Evolutionary conservation across 2,888 invertebrate species (phyloP), one percentile per base, ranked within the genome.

Genomic region (Ochlodes sylvanus): DNA sequence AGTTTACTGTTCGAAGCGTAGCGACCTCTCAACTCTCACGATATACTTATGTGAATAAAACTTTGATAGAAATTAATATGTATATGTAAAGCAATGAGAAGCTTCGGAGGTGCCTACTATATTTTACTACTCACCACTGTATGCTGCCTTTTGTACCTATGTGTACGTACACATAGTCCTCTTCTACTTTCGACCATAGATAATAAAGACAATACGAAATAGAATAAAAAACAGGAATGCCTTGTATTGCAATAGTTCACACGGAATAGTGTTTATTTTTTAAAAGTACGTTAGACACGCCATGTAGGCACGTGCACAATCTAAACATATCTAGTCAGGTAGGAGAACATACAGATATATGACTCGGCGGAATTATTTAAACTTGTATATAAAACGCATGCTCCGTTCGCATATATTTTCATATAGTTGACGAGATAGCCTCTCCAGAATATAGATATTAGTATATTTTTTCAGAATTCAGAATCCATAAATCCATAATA

Each of bases 281-380:
- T 81, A 80, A 75, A 79, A 81, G 79, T 85, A 85, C 83, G 83
- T 87, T 85, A 81, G 47, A 82, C 79, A 79, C 77, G 85, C 84
- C 84, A 80, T 79, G 80, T 80, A 80, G 77, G 78, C 79, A 77
- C 83, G 82, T 84, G 89, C 92, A 91, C 90, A 87, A 90, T 87
- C 81, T 84, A 87, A 88, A 93, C 92, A 93, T 93, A 93, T 93
- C 92, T 93, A 93, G 92, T 93, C 92, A 93, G 81, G 90, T 90
- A 90, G 88, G 83, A 81, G 82, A 84, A 85, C 82, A 80, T 77
- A 79, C 75, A 73, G 77, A 76, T 76, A 76, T 77, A 57, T 63
- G 64, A 71, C 63, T 73, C 75, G 82, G 84, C 79, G 80, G 84
- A 80, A 83, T 86, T 85, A 87, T 87, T 87, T 80, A 83, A 67